A percentile compares a stretch with the other conserved stretches of the same genome.
Conservation (phyloP, 2,888 invertebrate species). For the Leptopilina drosophilae region DNA sequence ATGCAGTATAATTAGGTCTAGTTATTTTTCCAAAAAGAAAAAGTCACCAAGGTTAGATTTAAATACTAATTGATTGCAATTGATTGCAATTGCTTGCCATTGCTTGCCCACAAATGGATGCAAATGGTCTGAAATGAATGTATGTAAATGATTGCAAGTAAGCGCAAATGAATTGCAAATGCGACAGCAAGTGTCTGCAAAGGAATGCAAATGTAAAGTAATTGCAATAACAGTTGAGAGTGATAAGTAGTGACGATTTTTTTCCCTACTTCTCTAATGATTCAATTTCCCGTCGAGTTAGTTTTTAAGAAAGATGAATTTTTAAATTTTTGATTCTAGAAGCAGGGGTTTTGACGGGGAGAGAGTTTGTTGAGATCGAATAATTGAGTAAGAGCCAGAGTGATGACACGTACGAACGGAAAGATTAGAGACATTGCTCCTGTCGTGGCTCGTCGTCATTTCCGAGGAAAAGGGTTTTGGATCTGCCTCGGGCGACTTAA, state of each 20-base stretch:
- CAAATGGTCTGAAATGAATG: slow-evolving; percentile 7
- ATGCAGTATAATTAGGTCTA: too few species aligned
- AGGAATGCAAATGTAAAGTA: neutral
- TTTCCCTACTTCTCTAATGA: too few species aligned
- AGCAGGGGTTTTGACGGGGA: too few species aligned
- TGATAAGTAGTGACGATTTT: neutral
- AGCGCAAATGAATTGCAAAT: slow-evolving; percentile 9
- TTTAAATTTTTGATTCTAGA: too few species aligned
- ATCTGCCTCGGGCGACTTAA: slow-evolving; percentile 59
- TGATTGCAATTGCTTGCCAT: neutral
- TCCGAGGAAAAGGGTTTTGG: slow-evolving; percentile 52
- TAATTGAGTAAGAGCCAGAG: slow-evolving; percentile 55
- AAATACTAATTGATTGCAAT: slow-evolving; percentile 9
- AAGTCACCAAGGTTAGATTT: neutral
- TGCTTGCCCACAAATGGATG: neutral
- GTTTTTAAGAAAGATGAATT: too few species aligned
- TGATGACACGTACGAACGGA: slow-evolving; percentile 53
- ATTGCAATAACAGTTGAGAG: neutral
- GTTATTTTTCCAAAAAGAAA: too few species aligned
- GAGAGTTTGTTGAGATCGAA: slow-evolving; percentile 39
- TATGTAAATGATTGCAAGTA: slow-evolving; percentile 12
- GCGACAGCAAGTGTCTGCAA: slow-evolving; percentile 1
- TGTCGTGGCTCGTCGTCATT: slow-evolving; percentile 46
- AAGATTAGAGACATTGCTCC: slow-evolving; percentile 58
- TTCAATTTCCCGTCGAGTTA: too few species aligned